Evolutionary conservation across 2,888 invertebrate genomes (phyloP).

Genomic region (Sphaeridia pumilis): DNA sequence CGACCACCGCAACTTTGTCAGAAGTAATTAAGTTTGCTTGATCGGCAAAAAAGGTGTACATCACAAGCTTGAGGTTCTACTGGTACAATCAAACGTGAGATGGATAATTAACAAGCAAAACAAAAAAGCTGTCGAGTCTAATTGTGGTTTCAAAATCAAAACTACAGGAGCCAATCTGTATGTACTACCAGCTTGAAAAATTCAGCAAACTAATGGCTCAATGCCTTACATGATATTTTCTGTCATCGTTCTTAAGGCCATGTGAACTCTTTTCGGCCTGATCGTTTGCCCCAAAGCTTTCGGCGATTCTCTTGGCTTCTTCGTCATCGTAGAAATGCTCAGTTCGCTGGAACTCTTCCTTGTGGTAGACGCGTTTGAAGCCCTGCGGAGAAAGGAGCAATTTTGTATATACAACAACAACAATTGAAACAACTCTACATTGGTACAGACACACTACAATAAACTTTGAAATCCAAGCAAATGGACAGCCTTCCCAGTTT

Average conservation of each 20-base stretch:
- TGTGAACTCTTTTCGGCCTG: constrained; percentile 18
- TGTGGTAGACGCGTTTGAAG: constrained; percentile 36
- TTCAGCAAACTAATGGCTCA: constrained; percentile 3
- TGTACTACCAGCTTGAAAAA: too few species aligned
- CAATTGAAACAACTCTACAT: too few species aligned
- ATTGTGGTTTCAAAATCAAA: too few species aligned
- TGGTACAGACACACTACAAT: too few species aligned
- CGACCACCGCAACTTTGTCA: too few species aligned
- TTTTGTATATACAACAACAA: neutral
- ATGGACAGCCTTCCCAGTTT: too few species aligned
- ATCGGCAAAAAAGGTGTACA: too few species aligned
- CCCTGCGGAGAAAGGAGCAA: constrained; percentile 19
- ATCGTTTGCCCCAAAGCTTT: constrained; percentile 32
- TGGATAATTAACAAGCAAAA: neutral
- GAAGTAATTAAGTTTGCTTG: too few species aligned
- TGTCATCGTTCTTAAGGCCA: constrained; percentile 26
- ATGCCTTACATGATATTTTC: constrained; percentile 35
- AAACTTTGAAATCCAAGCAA: too few species aligned
- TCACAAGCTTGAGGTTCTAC: too few species aligned
- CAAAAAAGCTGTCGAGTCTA: neutral
- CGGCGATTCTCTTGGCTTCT: constrained; percentile 33
- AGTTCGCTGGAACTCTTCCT: constrained; percentile 34
- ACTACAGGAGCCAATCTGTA: too few species aligned
- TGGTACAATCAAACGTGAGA: too few species aligned
- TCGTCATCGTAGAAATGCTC: constrained; percentile 36